Base-by-base conservation (phyloP, 2,113 vertebrate species). In the Grallaria varia region DNA sequence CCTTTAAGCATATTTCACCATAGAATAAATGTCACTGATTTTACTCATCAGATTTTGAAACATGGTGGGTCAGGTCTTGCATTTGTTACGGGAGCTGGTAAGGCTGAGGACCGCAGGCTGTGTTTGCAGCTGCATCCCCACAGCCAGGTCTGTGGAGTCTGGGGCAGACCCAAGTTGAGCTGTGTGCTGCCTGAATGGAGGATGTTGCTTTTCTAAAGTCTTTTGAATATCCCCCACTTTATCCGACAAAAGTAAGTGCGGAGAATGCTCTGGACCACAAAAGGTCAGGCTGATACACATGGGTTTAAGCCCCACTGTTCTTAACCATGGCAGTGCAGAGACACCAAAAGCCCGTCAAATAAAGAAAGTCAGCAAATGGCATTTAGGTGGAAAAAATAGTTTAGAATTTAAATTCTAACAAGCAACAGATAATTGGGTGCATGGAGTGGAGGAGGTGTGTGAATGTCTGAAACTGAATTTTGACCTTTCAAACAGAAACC, bases 401-500 rank as follows among this genome's bases (percentile, higher is more conserved):
- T 91, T 58, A 67, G 37, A 45, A 74, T 81, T 45, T 78, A 35
- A 75, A 71, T 84, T 12, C 12, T 59, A 79, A 44, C 19, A 95
- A 56, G 42, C 22, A 63, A 39, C 9, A 58, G 31, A 42, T 68
- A 67, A 78, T 47, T 87, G 37, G 6, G 12, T 60, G 39, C 4
- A 39, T 44, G 27, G 8, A n/a, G 49, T 15, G 12, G 8, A 8
- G 3, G 8, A 6, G 40, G 64, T 2, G 39, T 18, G 25, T 74
- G 69, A 74, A 67, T 28, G 19, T 69, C 71, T 93, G 63, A 92
- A 90, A 56, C 5, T 19, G 73, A 94, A 84, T 87, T 89, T 40
- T 89, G 84, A 91, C 75, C 71, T 80, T 35, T 62, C 39, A 84
- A n/a, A 16, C 11, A 94, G 83, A 87, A 93, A 39, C 24, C 20